Evolutionary conservation across 2,888 invertebrate species (phyloP).

Genomic region (Sialis fuliginosa): DNA sequence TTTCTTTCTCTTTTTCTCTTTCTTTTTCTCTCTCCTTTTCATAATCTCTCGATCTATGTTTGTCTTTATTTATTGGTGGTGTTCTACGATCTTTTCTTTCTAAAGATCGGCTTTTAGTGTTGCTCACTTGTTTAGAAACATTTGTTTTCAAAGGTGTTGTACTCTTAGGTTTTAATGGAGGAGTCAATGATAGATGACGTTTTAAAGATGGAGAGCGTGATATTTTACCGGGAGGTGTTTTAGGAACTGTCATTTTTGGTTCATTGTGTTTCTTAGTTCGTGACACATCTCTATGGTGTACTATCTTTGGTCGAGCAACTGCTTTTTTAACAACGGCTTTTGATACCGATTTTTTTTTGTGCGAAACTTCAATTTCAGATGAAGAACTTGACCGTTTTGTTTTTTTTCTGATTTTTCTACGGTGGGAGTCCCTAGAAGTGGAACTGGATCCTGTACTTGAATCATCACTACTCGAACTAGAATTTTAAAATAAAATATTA

Average conservation of each 20-base stretch:
- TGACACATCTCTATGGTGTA: constrained; percentile 32
- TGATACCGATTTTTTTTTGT: constrained; percentile 26
- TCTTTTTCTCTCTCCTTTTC: constrained; percentile 22
- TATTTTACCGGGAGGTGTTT: constrained; percentile 13
- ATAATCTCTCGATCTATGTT: constrained; percentile 24
- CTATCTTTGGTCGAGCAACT: constrained; percentile 30
- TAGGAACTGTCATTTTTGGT: constrained; percentile 14
- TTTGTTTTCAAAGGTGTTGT: constrained; percentile 14
- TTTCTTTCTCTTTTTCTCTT: constrained; percentile 29
- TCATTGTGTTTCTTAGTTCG: constrained; percentile 29
- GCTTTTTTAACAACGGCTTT: constrained; percentile 24
- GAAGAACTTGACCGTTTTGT: constrained; percentile 11
- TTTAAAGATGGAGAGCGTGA: constrained; percentile 22
- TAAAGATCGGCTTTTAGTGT: constrained; percentile 15
- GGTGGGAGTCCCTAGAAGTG: constrained; percentile 24
- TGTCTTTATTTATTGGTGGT: constrained; percentile 13
- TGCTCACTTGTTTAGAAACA: constrained; percentile 15
- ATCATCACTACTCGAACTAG: constrained; percentile 39
- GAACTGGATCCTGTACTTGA: constrained; percentile 44
- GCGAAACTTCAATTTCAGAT: constrained; percentile 14
- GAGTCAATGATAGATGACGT: constrained; percentile 22
- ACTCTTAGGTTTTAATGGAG: constrained; percentile 22
- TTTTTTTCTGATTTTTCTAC: constrained; percentile 23
- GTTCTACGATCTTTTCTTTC: constrained; percentile 22
- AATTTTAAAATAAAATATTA: no score